These are phyloP conservation scores for Acronicta psi DNA, from an alignment of 2,888 invertebrate species.

Conservation along the genomic window DNA sequence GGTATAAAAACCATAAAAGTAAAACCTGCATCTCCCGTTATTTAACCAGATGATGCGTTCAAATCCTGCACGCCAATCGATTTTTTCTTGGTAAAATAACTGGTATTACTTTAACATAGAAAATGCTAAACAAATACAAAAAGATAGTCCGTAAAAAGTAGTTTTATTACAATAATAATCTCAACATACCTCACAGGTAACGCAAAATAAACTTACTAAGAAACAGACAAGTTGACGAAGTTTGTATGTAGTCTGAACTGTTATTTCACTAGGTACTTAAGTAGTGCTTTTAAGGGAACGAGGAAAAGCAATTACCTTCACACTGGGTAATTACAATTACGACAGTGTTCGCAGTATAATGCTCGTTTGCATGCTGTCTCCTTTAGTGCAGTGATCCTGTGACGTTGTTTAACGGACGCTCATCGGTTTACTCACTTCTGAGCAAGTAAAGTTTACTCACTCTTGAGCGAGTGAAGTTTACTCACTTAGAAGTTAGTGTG, in stretches of 20 bases:
- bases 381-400: conserved; percentile 32
- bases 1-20: no score
- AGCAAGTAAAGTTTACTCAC: no score
- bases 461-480: no score
- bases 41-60: no score
- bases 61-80: no score
- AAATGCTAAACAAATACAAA: no score
- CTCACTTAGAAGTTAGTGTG: no score
- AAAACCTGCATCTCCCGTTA: no score
- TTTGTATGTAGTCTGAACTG: conserved; percentile 47
- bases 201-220: conserved; percentile 28
- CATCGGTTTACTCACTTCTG: conserved; percentile 23
- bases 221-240: conserved; percentile 33
- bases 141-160: no score
- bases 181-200: conserved; percentile 3
- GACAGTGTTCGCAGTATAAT: conserved; percentile 59
- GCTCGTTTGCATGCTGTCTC: conserved; percentile 52
- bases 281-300: conserved; percentile 64
- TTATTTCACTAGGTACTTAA: conserved; percentile 60
- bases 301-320: conserved; percentile 67
- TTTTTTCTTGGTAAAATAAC: no score
- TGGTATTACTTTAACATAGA: no score
- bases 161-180: no score
- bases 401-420: conserved; percentile 21
- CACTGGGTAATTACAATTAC: conserved; percentile 69